A percentile compares a stretch with the other conserved stretches of the same genome.
These are phyloP conservation scores for Synanceia verrucosa DNA, from an alignment of 2,797 vertebrate genomes.

Conservation along the genomic window DNA sequence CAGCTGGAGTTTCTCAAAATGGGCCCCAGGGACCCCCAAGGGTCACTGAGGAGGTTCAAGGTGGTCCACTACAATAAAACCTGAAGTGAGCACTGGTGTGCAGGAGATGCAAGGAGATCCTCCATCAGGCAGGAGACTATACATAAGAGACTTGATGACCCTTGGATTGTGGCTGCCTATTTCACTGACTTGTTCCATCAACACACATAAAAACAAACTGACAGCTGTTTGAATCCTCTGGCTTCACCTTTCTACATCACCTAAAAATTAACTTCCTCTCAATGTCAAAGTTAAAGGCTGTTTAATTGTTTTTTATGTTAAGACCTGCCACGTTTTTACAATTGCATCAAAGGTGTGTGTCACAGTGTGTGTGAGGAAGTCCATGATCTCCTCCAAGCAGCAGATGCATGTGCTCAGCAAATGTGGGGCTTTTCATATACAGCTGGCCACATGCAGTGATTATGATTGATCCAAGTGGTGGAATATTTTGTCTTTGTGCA, in stretches of 20 bases:
- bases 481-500: neutral
- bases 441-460: neutral
- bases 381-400: neutral
- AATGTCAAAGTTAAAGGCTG: neutral
- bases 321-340: neutral
- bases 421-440: neutral
- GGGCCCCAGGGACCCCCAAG: neutral
- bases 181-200: conserved; percentile 1
- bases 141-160: neutral
- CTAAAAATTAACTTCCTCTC: neutral
- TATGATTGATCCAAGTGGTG: neutral
- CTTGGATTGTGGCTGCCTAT: too few relatives aligned
- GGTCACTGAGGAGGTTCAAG: conserved; percentile 10
- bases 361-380: neutral
- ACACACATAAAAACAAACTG: neutral
- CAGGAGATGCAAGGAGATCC: neutral
- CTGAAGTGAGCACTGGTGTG: neutral
- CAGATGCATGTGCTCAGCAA: neutral
- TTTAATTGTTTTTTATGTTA: neutral
- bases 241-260: neutral
- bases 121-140: neutral
- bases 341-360: neutral
- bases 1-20: conserved; percentile 2
- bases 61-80: neutral
- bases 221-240: neutral